Base-by-base conservation (phyloP, 2,113 vertebrate species). In the Tetraodon nigroviridis region DNA sequence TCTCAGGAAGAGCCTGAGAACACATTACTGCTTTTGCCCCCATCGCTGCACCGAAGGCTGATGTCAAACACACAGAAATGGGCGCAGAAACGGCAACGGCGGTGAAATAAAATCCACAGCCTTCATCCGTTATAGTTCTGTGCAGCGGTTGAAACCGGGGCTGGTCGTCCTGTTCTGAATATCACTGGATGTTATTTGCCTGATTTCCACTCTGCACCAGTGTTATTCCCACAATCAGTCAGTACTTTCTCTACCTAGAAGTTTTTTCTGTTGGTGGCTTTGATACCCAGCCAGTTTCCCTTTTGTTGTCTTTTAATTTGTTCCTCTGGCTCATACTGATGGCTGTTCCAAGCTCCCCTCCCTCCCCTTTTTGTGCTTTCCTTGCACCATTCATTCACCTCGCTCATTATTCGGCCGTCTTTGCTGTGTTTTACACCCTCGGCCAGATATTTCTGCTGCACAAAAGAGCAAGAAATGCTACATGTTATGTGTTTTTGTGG, bases 21-120 rank as follows among this genome's bases (percentile, higher is more conserved):
- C 3, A 24, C 22, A 24, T 24, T 24, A 24, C 2, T 5, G 5
- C 22, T 3, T 24, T 24, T 24, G 41, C 41, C 41, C 41, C 41
- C 41, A 14, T 11, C 41, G 3, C 13, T 44, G 41, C 41, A 14
- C 41, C 7, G 12, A 24, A 24, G 22, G 22, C 19, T 3, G 27
- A 40, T 40, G 15, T 59, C 51, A 75, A 70, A 81, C 61, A 75
- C 64, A 81, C 68, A 75, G 64, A 75, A 17, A 50, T 42, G 45
- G 47, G 32, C n/a, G 48, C 24, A 61, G 67, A 63, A 65, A 62
- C 22, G 41, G 67, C 67, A 75, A 76, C 63, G 74, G 45, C 59
- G 73, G 32, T 41, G 44, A 72, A 76, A 64, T 69, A 45, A 71
- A 66, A 68, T 67, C 50, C 60, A 45, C 51, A 64, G 64, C 48